A percentile compares a stretch with the other conserved stretches of the same genome.
Conservation (phyloP, 64 coral and sea anemone genomes). For the Acropora yongei region DNA sequence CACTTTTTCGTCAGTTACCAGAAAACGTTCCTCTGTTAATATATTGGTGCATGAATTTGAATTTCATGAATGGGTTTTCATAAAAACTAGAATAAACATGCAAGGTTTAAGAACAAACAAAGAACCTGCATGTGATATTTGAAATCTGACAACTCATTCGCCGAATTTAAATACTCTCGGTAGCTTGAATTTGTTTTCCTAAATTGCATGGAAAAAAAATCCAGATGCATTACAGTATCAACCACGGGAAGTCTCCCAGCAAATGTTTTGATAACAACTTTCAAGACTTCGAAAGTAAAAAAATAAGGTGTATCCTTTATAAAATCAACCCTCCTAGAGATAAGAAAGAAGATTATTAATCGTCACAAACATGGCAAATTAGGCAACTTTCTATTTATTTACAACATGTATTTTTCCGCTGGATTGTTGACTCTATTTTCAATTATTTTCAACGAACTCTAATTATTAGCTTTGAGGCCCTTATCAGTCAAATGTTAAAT, state of each 20-base stretch:
- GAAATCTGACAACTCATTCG: not conserved
- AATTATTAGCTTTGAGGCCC: not conserved
- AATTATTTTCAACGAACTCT: not conserved
- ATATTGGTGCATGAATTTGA: not conserved
- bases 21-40: not conserved
- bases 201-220: not conserved
- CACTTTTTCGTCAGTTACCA: too few relatives aligned
- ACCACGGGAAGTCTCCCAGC: too few relatives aligned
- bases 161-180: not conserved
- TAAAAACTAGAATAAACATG: constrained; percentile 6
- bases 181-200: not conserved
- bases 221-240: not conserved
- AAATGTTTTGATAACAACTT: too few relatives aligned
- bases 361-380: too few relatives aligned
- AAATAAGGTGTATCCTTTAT: too few relatives aligned
- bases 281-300: too few relatives aligned
- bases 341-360: too few relatives aligned
- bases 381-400: not conserved
- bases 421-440: not conserved
- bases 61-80: constrained; percentile 6
- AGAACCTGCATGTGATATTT: too few relatives aligned
- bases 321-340: too few relatives aligned
- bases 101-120: not conserved
- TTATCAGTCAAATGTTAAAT: too few relatives aligned
- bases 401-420: not conserved